These are phyloP conservation scores for Caenorhabditis angaria DNA, from an alignment of 2,888 invertebrate genomes.

Conservation along the genomic window DNA sequence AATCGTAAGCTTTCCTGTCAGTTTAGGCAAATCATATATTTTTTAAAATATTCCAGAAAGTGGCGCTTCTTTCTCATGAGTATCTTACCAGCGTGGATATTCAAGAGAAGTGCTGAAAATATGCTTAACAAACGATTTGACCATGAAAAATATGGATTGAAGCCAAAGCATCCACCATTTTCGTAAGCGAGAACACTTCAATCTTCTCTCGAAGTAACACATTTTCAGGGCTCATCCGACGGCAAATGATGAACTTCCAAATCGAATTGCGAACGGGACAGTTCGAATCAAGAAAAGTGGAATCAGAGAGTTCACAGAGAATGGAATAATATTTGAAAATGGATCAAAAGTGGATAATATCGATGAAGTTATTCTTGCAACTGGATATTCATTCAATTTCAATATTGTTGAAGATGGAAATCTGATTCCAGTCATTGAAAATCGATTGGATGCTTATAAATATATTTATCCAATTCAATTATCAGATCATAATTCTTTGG, in stretches of 20 bases:
- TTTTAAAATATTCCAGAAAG: conserved; percentile 17
- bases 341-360: conserved; percentile 51
- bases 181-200: too few species aligned
- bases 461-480: conserved; percentile 73
- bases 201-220: too few species aligned
- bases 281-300: conserved; percentile 57
- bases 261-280: conserved; percentile 73
- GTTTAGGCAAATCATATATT: background rate
- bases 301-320: conserved; percentile 55
- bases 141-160: conserved; percentile 73
- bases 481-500: conserved; percentile 71
- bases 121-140: conserved; percentile 53
- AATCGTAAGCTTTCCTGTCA: conserved; percentile 22
- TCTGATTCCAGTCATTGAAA: conserved; percentile 47
- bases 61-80: conserved; percentile 22
- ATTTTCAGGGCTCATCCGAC: conserved; percentile 60
- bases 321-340: conserved; percentile 57
- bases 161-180: conserved; percentile 73
- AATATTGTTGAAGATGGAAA: conserved; percentile 41
- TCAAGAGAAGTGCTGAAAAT: conserved; percentile 36
- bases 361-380: conserved; percentile 48
- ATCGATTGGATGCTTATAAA: conserved; percentile 72
- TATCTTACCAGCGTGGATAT: conserved; percentile 19
- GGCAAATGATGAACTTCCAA: conserved; percentile 75
- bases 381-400: conserved; percentile 54